Evolutionary conservation across 2,797 vertebrate genomes (phyloP).

Genomic region (Labroides dimidiatus): DNA sequence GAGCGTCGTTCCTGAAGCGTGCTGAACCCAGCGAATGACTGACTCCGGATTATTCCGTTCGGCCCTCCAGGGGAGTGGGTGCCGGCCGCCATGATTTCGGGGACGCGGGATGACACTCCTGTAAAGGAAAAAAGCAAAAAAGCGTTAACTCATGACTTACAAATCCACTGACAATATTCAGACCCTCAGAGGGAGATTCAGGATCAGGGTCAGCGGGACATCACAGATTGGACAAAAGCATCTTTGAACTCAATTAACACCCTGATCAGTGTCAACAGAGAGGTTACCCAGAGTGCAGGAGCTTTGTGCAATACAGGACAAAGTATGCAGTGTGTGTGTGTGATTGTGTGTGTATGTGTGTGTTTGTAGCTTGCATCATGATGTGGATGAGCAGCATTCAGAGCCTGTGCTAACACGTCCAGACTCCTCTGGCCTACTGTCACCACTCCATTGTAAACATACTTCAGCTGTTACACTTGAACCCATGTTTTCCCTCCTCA

Average conservation of each 20-base stretch:
- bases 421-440: constrained; percentile 19
- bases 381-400: constrained; percentile 66
- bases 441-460: constrained; percentile 44
- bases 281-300: constrained; percentile 33
- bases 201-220: neutral
- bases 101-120: constrained; percentile 92
- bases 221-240: neutral
- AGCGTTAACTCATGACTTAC: neutral
- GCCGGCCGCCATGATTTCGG: constrained; percentile 96
- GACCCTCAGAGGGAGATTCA: neutral
- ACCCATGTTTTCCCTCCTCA: constrained; percentile 15
- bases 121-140: constrained; percentile 41
- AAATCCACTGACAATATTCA: neutral
- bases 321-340: constrained; percentile 27
- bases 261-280: neutral
- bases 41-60: constrained; percentile 97
- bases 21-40: constrained; percentile 99
- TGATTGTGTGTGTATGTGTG: constrained; percentile 38
- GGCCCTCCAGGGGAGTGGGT: constrained; percentile 96
- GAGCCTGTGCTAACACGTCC: constrained; percentile 62
- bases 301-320: constrained; percentile 22
- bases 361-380: constrained; percentile 27
- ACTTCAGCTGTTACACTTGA: constrained; percentile 19
- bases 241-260: constrained; percentile 14
- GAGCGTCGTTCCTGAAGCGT: constrained; percentile 95